Conservation (phyloP, 2,888 invertebrate genomes). For the Pachycephus smyrnensis region DNA sequence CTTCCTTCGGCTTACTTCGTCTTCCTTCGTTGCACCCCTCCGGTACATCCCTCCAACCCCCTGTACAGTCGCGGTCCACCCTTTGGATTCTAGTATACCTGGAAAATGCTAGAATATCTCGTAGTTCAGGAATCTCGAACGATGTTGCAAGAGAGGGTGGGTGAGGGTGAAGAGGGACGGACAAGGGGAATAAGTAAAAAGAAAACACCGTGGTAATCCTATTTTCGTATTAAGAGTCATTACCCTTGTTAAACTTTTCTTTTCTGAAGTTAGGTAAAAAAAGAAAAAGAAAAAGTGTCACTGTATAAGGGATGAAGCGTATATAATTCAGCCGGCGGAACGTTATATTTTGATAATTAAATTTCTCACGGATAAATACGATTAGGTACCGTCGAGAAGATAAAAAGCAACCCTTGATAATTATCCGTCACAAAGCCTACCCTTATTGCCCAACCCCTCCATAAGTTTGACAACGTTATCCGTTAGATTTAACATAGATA, state of each 20-base stretch:
- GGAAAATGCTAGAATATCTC: background rate
- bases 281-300: too few relatives aligned
- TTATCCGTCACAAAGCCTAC: background rate
- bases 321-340: background rate
- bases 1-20: constrained; percentile 23
- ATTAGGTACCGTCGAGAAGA: background rate
- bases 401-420: background rate
- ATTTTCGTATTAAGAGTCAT: background rate
- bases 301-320: too few relatives aligned
- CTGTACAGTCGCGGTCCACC: background rate
- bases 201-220: background rate
- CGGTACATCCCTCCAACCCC: background rate
- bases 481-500: background rate
- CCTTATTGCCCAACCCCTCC: background rate
- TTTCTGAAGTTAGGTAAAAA: too few relatives aligned
- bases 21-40: background rate
- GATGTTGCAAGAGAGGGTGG: background rate
- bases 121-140: background rate
- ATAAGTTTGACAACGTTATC: background rate
- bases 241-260: too few relatives aligned
- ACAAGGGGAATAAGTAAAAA: background rate
- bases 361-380: background rate
- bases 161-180: background rate
- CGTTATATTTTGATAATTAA: background rate
- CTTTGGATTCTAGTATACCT: background rate